phyloP scores from a whole-genome alignment of 2,797 vertebrate species.

The Cetoscarus ocellatus region DNA sequence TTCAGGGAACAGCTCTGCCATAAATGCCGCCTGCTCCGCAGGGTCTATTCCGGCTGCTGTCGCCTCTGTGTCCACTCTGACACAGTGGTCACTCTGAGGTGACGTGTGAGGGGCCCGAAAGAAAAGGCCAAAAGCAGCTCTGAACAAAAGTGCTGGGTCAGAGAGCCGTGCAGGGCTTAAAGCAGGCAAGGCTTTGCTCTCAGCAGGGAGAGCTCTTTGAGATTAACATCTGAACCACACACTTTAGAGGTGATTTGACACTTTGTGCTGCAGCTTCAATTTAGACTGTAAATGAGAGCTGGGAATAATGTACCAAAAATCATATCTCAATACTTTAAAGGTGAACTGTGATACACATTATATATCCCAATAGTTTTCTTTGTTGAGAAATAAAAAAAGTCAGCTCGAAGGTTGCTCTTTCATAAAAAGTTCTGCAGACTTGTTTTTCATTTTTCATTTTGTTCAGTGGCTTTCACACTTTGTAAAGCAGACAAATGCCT shows the following conservation, averaged over 20 bases:
- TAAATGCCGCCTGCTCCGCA: slow-evolving; percentile 48
- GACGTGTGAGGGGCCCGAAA: slow-evolving; percentile 51
- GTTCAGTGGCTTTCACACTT: too few relatives aligned
- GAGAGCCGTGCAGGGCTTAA: slow-evolving; percentile 49
- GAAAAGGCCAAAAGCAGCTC: slow-evolving; percentile 55
- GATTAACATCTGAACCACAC: slow-evolving; percentile 65
- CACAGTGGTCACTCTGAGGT: slow-evolving; percentile 52
- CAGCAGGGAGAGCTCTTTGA: slow-evolving; percentile 61
- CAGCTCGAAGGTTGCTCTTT: too few relatives aligned
- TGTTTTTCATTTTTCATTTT: too few relatives aligned
- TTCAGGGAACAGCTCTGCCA: slow-evolving; percentile 40
- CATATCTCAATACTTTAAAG: too few relatives aligned
- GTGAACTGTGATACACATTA: too few relatives aligned
- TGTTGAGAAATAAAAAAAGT: too few relatives aligned
- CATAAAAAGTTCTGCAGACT: too few relatives aligned
- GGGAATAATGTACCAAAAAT: too few relatives aligned
- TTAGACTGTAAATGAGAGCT: not conserved
- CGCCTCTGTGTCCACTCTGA: slow-evolving; percentile 42
- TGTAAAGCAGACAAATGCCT: too few relatives aligned
- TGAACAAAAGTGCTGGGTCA: slow-evolving; percentile 65
- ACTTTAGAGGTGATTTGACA: slow-evolving; percentile 45
- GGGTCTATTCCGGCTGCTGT: slow-evolving; percentile 35
- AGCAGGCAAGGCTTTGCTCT: slow-evolving; percentile 63
- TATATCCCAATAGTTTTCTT: too few relatives aligned
- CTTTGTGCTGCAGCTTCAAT: slow-evolving; percentile 15